Percentiles rank a stretch among this genome's conserved stretches.
phyloP scores from a whole-genome alignment of 2,113 vertebrate genomes.

The Austrofundulus limnaeus region DNA sequence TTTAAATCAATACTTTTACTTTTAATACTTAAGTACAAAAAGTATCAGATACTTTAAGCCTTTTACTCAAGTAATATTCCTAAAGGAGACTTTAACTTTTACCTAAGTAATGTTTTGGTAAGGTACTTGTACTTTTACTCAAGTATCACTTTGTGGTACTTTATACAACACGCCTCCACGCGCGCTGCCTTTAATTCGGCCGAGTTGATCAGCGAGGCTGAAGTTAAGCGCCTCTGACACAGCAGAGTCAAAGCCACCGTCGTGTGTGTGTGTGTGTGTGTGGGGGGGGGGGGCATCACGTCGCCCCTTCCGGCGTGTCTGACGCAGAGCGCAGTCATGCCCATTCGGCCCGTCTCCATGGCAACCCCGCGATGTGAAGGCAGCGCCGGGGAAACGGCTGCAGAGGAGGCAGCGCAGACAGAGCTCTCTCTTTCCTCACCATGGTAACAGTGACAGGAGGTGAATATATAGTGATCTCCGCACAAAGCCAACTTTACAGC shows the following conservation, averaged over 20 bases:
- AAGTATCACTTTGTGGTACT: constrained; percentile 13
- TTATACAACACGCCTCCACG: not conserved
- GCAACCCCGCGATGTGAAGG: constrained; percentile 70
- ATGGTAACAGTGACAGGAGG: constrained; percentile 78
- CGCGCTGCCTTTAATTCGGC: constrained; percentile 33
- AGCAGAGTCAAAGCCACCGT: constrained; percentile 69
- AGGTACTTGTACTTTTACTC: constrained; percentile 37
- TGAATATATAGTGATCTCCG: constrained; percentile 70
- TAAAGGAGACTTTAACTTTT: too few species aligned
- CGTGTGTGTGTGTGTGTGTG: too few species aligned
- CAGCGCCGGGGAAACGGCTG: constrained; percentile 71
- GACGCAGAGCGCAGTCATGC: constrained; percentile 76
- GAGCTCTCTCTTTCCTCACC: constrained; percentile 72
- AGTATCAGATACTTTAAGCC: too few species aligned
- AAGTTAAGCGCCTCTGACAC: constrained; percentile 69
- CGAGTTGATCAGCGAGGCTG: constrained; percentile 51
- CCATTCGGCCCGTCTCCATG: constrained; percentile 71
- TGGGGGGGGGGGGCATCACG: constrained; percentile 50
- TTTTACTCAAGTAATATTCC: too few species aligned
- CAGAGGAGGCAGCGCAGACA: constrained; percentile 68
- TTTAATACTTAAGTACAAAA: too few species aligned
- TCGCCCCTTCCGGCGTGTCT: constrained; percentile 73
- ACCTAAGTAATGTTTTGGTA: too few species aligned
- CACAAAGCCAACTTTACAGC: constrained; percentile 50
- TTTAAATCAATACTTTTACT: too few species aligned